phyloP scores from a whole-genome alignment of 1,140 invertebrate genomes.

The Zaprionus tsacasi region DNA sequence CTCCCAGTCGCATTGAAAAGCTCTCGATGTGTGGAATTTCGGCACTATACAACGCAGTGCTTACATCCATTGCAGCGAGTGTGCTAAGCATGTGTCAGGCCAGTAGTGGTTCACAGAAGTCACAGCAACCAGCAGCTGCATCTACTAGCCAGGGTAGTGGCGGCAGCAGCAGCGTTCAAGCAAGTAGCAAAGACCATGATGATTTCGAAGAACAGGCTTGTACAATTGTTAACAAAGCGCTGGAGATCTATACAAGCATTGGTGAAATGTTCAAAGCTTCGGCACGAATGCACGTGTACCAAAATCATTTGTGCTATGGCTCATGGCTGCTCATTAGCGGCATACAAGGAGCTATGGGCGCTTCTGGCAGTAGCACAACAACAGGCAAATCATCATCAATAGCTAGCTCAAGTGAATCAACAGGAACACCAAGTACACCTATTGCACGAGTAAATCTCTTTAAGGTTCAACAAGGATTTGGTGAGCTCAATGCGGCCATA shows the following conservation, averaged over 20 bases:
- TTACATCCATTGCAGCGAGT: slow-evolving; percentile 87
- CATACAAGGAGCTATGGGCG: slow-evolving; percentile 88
- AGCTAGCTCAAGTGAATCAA: slow-evolving; percentile 19
- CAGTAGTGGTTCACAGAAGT: slow-evolving; percentile 70
- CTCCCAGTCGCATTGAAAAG: slow-evolving; percentile 91
- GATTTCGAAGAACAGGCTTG: slow-evolving; percentile 78
- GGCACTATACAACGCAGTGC: slow-evolving; percentile 91
- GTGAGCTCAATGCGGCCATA: slow-evolving; percentile 92
- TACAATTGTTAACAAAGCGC: slow-evolving; percentile 86
- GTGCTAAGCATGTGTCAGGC: slow-evolving; percentile 84
- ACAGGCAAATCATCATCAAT: slow-evolving; percentile 21
- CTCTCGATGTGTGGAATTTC: slow-evolving; percentile 90
- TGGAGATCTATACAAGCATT: slow-evolving; percentile 93
- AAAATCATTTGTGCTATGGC: slow-evolving; percentile 95
- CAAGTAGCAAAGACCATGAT: slow-evolving; percentile 64
- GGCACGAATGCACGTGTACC: slow-evolving; percentile 92
- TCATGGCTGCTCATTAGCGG: slow-evolving; percentile 94
- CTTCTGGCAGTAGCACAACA: slow-evolving; percentile 65
- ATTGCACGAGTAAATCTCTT: slow-evolving; percentile 81
- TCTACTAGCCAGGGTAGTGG: slow-evolving; percentile 51
- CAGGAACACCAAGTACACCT: slow-evolving; percentile 65
- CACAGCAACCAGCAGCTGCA: slow-evolving; percentile 49
- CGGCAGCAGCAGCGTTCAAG: slow-evolving; percentile 20
- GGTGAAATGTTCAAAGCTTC: slow-evolving; percentile 92
- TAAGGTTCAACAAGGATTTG: slow-evolving; percentile 90